Evolutionary conservation across 2,888 invertebrate species (phyloP).

Genomic region (Nysson spinosus): DNA sequence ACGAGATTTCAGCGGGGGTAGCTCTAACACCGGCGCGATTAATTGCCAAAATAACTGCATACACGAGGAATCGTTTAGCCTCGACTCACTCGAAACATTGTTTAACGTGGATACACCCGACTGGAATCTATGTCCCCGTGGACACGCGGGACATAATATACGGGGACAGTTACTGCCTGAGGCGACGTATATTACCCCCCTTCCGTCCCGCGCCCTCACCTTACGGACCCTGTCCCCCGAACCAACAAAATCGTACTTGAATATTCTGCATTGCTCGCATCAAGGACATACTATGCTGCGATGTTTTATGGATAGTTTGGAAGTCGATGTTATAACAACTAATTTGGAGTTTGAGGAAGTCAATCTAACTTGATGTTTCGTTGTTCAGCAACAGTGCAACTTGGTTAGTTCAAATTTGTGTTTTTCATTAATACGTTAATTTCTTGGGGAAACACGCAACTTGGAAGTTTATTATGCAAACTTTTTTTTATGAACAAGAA

Average conservation of each 20-base stretch:
- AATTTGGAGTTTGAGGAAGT: too few species aligned
- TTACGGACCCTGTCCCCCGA: slow-evolving; percentile 23
- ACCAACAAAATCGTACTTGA: slow-evolving; percentile 32
- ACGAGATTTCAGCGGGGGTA: slow-evolving; percentile 34
- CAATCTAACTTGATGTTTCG: too few species aligned
- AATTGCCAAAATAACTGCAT: slow-evolving; percentile 72
- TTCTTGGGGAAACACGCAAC: too few species aligned
- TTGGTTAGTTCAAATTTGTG: too few species aligned
- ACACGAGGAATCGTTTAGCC: slow-evolving; percentile 74
- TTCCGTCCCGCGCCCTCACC: slow-evolving; percentile 55
- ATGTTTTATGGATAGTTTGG: too few species aligned
- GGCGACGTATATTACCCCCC: slow-evolving; percentile 71
- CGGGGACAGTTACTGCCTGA: slow-evolving; percentile 71
- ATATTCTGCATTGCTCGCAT: slow-evolving; percentile 36
- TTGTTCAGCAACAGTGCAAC: too few species aligned
- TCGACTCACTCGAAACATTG: slow-evolving; percentile 63
- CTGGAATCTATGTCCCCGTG: slow-evolving; percentile 63
- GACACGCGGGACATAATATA: slow-evolving; percentile 69
- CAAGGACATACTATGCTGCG: too few species aligned
- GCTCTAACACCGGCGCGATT: slow-evolving; percentile 62
- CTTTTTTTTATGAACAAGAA: too few species aligned
- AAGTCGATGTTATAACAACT: too few species aligned
- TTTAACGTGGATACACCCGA: slow-evolving; percentile 54
- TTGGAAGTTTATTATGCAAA: too few species aligned
- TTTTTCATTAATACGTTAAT: too few species aligned